Percentiles rank a stretch among this genome's conserved stretches.
Conservation (phyloP, 2,113 vertebrate species). For the Xenopus borealis region DNA sequence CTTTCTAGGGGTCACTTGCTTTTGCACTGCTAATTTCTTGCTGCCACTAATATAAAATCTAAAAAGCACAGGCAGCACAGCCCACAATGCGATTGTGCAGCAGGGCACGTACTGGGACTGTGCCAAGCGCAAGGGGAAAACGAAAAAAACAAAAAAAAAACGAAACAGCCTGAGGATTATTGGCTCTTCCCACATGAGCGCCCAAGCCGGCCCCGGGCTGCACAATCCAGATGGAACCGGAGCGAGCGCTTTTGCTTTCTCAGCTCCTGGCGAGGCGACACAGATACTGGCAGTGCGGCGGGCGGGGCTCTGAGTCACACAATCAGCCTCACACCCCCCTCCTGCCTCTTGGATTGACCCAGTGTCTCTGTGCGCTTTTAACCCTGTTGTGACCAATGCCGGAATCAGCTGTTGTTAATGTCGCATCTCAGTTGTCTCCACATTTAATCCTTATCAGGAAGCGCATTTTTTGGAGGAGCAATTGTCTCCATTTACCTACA, state of each 20-base stretch:
- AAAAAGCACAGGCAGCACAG: too few species aligned
- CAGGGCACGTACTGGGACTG: constrained; percentile 19
- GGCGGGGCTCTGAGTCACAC: background rate
- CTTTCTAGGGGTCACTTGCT: too few species aligned
- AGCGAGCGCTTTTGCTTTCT: background rate
- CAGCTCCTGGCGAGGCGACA: background rate
- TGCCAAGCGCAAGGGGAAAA: background rate
- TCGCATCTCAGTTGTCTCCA: too few species aligned
- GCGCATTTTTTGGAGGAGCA: too few species aligned
- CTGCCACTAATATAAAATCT: too few species aligned
- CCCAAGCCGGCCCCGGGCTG: constrained; percentile 25
- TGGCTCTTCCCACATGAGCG: background rate
- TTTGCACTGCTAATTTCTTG: too few species aligned
- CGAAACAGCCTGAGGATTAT: background rate
- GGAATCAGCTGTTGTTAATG: too few species aligned
- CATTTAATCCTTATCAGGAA: too few species aligned
- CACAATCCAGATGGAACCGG: constrained; percentile 38
- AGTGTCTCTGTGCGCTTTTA: background rate
- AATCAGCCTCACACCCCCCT: background rate
- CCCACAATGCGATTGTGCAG: constrained; percentile 1
- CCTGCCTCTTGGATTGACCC: background rate
- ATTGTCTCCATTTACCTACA: too few species aligned
- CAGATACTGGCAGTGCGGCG: background rate
- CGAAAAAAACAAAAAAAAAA: background rate
- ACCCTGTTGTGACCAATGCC: background rate